Evolutionary conservation across 2,113 vertebrate genomes (phyloP), one percentile per base, ranked within the genome.

Genomic region (Grallaria varia): DNA sequence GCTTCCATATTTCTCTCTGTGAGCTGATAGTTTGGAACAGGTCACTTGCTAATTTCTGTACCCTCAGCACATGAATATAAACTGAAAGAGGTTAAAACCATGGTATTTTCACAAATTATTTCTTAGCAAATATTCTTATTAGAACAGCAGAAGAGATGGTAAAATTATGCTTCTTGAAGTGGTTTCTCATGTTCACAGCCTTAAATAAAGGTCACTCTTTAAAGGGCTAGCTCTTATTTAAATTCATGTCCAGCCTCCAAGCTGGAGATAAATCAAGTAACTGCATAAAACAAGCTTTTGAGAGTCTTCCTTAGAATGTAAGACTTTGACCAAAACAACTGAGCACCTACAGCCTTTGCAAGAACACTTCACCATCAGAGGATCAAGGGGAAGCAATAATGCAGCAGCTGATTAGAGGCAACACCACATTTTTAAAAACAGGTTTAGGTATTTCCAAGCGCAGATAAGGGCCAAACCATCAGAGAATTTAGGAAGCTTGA

Each of bases 141-240:
- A 47, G 59, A 91, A 63, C n/a, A 88, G 42, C 56, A 59, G 22
- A 52, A 90, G 39, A 93, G 55, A 73, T 60, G 64, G 56, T 28
- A 96, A 73, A 90, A 92, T 91, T 81, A 91, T 25, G 42, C 52
- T 71, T 80, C 64, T 86, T 78, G 42, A 85, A 90, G 75, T 80
- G 33, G 44, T 69, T 94, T 73, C 30, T 91, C 8, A 1, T 90
- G 56, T 83, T 93, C 89, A 90, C 55, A 88, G 63, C 56, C 72
- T 86, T 90, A 94, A 95, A 85, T 79, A 81, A 94, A 92, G 87
- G 82, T 78, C 68, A 90, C 56, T 88, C 63, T 87, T 56, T 63
- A 81, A 95, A 88, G 50, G 90, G 20, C 24, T 77, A 78, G 28
- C 42, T 78, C 71, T 87, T 52, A 11, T 95, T 88, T 76, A 92